Conservation (phyloP, 2,113 vertebrate species). For the Lepisosteus oculatus region DNA sequence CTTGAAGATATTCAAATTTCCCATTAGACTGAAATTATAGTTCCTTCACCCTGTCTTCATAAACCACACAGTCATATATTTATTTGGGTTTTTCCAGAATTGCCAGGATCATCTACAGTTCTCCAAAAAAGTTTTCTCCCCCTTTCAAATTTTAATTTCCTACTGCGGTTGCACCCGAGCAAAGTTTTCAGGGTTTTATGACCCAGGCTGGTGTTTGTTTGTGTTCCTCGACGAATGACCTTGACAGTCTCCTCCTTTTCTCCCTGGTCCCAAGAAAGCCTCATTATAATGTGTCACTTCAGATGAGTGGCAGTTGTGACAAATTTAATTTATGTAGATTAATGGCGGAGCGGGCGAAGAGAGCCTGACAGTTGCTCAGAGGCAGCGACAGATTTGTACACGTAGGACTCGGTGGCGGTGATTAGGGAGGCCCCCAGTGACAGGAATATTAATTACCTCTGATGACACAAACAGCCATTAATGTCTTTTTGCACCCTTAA, state of each 20-base stretch:
- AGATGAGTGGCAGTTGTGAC: slow-evolving; percentile 16
- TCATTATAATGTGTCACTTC: slow-evolving; percentile 22
- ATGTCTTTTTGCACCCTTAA: neutral
- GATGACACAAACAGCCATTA: slow-evolving; percentile 14
- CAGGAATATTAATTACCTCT: slow-evolving; percentile 23
- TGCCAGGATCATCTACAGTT: no score
- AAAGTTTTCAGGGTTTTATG: neutral
- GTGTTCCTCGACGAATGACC: neutral
- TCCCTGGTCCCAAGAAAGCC: neutral
- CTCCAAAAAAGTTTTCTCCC: no score
- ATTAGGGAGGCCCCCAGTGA: slow-evolving; percentile 7
- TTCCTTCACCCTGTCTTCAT: no score
- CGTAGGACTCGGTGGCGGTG: slow-evolving; percentile 3
- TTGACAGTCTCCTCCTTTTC: slow-evolving; percentile 13
- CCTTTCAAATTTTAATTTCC: no score
- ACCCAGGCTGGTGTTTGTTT: neutral
- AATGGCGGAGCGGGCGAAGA: neutral
- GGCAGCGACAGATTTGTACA: slow-evolving; percentile 13
- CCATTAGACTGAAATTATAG: no score
- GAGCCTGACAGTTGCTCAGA: slow-evolving; percentile 4
- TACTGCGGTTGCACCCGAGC: no score
- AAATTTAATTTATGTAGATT: slow-evolving; percentile 29
- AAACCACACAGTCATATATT: no score
- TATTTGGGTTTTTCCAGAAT: no score
- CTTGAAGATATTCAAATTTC: no score